Percentiles rank a stretch among this genome's conserved stretches.
phyloP scores from a whole-genome alignment of 2,113 vertebrate species.

The Callithrix jacchus region DNA sequence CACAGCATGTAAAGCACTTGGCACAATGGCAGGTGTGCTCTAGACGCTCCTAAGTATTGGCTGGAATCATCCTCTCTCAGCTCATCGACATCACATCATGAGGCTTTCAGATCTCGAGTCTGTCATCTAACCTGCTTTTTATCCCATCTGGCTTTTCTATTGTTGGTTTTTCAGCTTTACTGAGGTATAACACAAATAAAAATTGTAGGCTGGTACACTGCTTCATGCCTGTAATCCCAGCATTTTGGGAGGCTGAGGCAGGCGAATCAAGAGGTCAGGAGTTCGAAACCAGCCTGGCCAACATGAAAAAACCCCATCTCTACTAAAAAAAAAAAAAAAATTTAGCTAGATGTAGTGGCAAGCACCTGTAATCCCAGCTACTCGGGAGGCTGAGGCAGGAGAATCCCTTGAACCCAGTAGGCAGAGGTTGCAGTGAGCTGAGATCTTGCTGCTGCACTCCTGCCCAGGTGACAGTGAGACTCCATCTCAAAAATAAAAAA shows the following conservation, averaged over 20 bases:
- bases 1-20: neutral
- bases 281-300: too few relatives aligned
- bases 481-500: neutral
- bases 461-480: too few relatives aligned
- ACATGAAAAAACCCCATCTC: accelerated
- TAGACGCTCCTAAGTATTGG: neutral
- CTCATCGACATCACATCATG: neutral
- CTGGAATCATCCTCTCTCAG: neutral
- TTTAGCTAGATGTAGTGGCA: too few relatives aligned
- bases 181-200: neutral
- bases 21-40: accelerated
- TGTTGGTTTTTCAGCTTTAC: neutral
- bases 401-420: too few relatives aligned
- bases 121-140: neutral
- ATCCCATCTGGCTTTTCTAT: neutral
- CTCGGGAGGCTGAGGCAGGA: too few relatives aligned
- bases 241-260: too few relatives aligned
- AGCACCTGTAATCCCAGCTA: too few relatives aligned
- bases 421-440: too few relatives aligned
- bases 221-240: too few relatives aligned
- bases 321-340: too few relatives aligned
- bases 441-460: too few relatives aligned
- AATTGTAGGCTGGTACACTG: neutral
- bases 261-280: too few relatives aligned
- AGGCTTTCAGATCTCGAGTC: neutral